Percentiles rank a stretch among this genome's conserved stretches.
Conservation (phyloP, 2,113 vertebrate species). For the Calidris pugnax region DNA sequence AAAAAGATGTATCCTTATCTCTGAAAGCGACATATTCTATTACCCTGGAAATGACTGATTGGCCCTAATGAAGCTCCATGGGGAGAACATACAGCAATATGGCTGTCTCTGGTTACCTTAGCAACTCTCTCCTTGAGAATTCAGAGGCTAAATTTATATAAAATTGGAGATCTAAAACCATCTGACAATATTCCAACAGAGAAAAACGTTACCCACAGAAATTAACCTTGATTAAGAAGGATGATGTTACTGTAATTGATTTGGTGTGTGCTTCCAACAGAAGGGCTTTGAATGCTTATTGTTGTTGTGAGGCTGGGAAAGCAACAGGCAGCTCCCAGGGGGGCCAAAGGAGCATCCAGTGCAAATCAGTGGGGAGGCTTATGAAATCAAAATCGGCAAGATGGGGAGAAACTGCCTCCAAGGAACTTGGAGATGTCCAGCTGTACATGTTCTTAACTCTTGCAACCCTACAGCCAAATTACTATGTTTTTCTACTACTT, state of each 20-base stretch:
- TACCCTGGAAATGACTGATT: slow-evolving; percentile 69
- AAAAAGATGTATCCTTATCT: slow-evolving; percentile 68
- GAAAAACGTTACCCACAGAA: slow-evolving; percentile 52
- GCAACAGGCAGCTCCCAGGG: not conserved
- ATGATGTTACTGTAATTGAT: slow-evolving; percentile 50
- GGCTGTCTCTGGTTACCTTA: slow-evolving; percentile 74
- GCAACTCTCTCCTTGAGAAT: slow-evolving; percentile 75
- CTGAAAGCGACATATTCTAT: slow-evolving; percentile 38
- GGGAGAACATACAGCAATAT: slow-evolving; percentile 56
- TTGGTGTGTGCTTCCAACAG: not conserved
- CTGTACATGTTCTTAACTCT: not conserved
- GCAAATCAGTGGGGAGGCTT: not conserved
- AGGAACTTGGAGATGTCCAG: not conserved
- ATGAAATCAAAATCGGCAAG: not conserved
- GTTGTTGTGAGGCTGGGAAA: not conserved
- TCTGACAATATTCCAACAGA: slow-evolving; percentile 67
- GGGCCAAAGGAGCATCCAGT: not conserved
- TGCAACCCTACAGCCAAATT: not conserved
- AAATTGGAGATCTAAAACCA: slow-evolving; percentile 63
- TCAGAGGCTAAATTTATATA: slow-evolving; percentile 67
- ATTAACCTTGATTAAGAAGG: slow-evolving; percentile 74
- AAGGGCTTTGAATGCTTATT: not conserved
- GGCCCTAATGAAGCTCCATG: slow-evolving; percentile 61
- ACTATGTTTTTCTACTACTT: not conserved
- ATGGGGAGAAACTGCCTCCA: not conserved